Evolutionary conservation across 2,888 invertebrate genomes (phyloP).

Genomic region (Dryocosmus kuriphilus): DNA sequence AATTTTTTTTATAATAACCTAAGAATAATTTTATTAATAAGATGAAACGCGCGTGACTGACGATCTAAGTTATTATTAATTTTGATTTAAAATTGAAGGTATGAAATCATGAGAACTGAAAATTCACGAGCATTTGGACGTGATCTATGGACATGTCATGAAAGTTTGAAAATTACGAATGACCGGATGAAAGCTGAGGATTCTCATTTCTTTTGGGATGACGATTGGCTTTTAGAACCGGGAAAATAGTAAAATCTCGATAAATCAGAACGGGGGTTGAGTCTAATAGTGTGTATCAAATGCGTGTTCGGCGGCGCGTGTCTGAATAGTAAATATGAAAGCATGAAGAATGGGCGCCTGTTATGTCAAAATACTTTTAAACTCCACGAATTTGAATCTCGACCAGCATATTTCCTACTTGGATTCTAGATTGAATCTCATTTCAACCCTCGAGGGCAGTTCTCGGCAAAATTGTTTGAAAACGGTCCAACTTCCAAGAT

Average conservation of each 20-base stretch:
- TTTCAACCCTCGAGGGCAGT: neutral
- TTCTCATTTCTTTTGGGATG: neutral
- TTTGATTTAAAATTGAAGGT: neutral
- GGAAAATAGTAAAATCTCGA: constrained; percentile 49
- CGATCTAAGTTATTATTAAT: too few relatives aligned
- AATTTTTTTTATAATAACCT: too few relatives aligned
- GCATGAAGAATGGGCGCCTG: constrained; percentile 72
- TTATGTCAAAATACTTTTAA: constrained; percentile 75
- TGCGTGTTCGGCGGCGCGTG: constrained; percentile 68
- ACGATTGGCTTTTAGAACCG: constrained; percentile 40
- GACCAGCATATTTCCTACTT: constrained; percentile 22
- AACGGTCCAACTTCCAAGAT: neutral
- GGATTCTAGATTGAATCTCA: constrained; percentile 16
- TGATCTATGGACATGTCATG: constrained; percentile 22
- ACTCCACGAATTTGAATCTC: constrained; percentile 42
- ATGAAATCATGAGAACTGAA: neutral
- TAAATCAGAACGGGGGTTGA: constrained; percentile 52
- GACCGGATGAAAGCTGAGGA: constrained; percentile 18
- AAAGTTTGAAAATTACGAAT: constrained; percentile 15
- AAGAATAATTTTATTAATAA: too few relatives aligned
- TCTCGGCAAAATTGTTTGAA: neutral
- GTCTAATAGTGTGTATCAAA: constrained; percentile 58
- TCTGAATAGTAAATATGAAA: constrained; percentile 71
- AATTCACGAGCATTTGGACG: neutral
- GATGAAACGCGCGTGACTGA: too few relatives aligned